Conservation (phyloP, 2,888 invertebrate genomes). For the Drepana falcataria region DNA sequence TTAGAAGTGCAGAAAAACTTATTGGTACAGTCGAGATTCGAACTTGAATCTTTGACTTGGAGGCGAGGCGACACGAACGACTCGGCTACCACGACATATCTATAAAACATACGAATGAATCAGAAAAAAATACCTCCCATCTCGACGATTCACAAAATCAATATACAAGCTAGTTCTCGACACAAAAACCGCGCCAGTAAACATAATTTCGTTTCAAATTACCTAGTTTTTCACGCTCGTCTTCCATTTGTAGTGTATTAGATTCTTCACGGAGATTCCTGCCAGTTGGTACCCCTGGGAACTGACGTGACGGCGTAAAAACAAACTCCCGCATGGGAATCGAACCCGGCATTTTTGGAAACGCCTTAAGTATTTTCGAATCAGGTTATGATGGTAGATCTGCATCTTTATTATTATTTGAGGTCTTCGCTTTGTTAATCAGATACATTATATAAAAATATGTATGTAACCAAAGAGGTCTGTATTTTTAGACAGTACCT, state of each 20-base stretch:
- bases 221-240: slow-evolving; percentile 5
- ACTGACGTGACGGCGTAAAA: slow-evolving; percentile 41
- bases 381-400: neutral
- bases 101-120: no score
- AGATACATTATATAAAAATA: no score
- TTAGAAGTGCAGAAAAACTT: no score
- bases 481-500: no score
- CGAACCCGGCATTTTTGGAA: slow-evolving; percentile 10
- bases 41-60: no score
- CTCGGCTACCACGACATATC: no score
- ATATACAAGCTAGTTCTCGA: neutral
- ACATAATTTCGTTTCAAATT: slow-evolving; percentile 5
- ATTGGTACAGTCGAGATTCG: no score
- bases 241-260: slow-evolving; percentile 33
- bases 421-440: no score
- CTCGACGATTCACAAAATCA: neutral
- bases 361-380: neutral
- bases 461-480: no score
- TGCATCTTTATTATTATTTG: no score
- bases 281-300: slow-evolving; percentile 34
- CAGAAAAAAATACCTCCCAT: neutral
- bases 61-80: no score
- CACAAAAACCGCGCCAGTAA: slow-evolving; percentile 2
- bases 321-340: slow-evolving; percentile 37
- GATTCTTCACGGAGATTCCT: slow-evolving; percentile 42